These are phyloP conservation scores for Neoitamus cyanurus DNA, from an alignment of 2,888 invertebrate species.

Conservation along the genomic window DNA sequence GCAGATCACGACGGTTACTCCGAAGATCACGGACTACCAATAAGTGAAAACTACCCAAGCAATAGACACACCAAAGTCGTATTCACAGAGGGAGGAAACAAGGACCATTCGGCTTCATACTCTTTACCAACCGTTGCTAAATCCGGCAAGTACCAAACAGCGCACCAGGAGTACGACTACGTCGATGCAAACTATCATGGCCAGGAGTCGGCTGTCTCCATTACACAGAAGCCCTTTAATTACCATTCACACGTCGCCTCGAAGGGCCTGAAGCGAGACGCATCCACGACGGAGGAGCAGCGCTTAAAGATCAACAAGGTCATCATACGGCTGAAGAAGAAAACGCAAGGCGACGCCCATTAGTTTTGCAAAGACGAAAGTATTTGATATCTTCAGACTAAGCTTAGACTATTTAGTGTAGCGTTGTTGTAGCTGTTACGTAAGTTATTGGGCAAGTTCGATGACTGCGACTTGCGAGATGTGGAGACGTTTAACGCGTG, in stretches of 20 bases:
- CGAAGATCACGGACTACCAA: conserved; percentile 44
- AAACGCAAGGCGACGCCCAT: neutral
- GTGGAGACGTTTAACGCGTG: neutral
- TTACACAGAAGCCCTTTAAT: conserved; percentile 62
- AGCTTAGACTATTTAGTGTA: neutral
- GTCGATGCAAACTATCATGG: neutral
- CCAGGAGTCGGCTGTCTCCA: conserved; percentile 54
- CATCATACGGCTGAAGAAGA: conserved; percentile 12
- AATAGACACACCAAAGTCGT: conserved; percentile 64
- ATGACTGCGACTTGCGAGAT: neutral
- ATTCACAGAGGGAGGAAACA: conserved; percentile 56
- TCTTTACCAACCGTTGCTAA: conserved; percentile 58
- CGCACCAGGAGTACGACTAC: conserved; percentile 26
- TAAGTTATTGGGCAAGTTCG: conserved; percentile 4
- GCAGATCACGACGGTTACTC: neutral
- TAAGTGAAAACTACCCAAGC: conserved; percentile 64
- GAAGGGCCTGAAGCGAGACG: conserved; percentile 49
- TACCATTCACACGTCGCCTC: conserved; percentile 61
- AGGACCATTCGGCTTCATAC: conserved; percentile 59
- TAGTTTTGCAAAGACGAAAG: neutral
- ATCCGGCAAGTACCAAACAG: conserved; percentile 55
- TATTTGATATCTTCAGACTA: neutral
- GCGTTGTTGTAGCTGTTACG: neutral
- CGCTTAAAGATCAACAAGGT: neutral
- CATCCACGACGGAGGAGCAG: conserved; percentile 52